Conservation (phyloP, 2,888 invertebrate species). For the Cephus rjabovi region DNA sequence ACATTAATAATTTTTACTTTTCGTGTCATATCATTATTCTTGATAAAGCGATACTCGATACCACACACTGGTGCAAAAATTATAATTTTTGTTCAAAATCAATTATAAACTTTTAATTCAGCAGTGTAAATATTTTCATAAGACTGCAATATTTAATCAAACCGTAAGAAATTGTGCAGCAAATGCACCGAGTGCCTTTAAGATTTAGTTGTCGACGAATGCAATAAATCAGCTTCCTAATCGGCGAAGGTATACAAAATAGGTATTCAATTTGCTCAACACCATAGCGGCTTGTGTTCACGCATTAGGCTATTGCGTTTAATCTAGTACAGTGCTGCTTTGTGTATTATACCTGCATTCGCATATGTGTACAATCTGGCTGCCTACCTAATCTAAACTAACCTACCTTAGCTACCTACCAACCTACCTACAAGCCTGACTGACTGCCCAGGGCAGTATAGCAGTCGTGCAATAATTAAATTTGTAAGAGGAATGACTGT, state of each 20-base stretch:
- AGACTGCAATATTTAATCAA: background rate
- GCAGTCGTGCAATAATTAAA: conserved; percentile 8
- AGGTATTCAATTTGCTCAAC: conserved; percentile 26
- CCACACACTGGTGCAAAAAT: background rate
- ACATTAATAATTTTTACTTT: background rate
- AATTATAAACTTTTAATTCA: background rate
- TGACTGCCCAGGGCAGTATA: conserved; percentile 1
- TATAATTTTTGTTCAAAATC: background rate
- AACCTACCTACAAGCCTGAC: background rate
- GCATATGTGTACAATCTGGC: background rate
- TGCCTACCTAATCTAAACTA: background rate
- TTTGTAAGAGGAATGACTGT: conserved; percentile 16
- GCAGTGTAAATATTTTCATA: background rate
- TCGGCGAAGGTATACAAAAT: conserved; percentile 27
- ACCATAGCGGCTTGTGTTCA: background rate
- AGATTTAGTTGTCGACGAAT: conserved; percentile 6
- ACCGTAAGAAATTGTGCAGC: background rate
- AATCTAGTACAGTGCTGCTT: background rate
- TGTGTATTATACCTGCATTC: background rate
- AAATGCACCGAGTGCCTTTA: background rate
- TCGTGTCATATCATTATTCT: background rate
- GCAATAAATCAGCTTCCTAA: conserved; percentile 22
- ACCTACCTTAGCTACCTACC: background rate
- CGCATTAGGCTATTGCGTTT: background rate
- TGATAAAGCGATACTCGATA: background rate